Evolutionary conservation across 2,888 invertebrate genomes (phyloP), one percentile per base, ranked within the genome.

Genomic region (Saturnia pavonia): DNA sequence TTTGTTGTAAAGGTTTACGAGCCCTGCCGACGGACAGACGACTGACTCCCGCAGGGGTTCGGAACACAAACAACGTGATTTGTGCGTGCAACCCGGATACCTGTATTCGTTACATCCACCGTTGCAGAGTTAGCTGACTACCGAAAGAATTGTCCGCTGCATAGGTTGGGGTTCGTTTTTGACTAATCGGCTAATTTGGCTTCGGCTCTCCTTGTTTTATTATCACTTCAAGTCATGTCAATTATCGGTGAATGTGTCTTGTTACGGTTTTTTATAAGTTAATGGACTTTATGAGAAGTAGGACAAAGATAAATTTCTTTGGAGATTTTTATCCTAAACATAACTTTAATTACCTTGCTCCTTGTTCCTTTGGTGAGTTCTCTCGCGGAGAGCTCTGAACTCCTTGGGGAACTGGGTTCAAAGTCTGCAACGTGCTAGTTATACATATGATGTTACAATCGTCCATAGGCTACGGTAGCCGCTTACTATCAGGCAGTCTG

Each of bases 51-150:
- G 68, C 45, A 16, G 42, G 72, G 68, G 67, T 45, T 65, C 16
- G 70, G 19, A 25, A 72, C 57, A 70, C 70, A 72, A 72, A 70
- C 70, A 72, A 65, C 70, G 72, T 72, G 70, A 72, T 72, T 72
- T 70, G 70, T 69, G 71, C 60, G 34, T 34, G 51, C 48, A 42
- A 40, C 63, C n/a, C 60, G 34, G 27, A 60, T 25, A 60, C 57
- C 57, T 60, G 25, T 60, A 14, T 14, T 60, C 27, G 57, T 27
- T 60, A 60, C 25, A 27, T 51, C 48, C 2, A 60, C 27, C 57
- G 57, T 27, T 25, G 14, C 57, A 22, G 27, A 60, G 14, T 25
- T 60, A 14, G 27, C 27, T 60, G 57, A 60, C 57, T 12, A 60
- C 27, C 27, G 27, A 60, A 60, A 14, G 14, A 27, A 60, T 60